Base-by-base conservation (phyloP, 2,888 invertebrate genomes). In the Phalangium opilio region DNA sequence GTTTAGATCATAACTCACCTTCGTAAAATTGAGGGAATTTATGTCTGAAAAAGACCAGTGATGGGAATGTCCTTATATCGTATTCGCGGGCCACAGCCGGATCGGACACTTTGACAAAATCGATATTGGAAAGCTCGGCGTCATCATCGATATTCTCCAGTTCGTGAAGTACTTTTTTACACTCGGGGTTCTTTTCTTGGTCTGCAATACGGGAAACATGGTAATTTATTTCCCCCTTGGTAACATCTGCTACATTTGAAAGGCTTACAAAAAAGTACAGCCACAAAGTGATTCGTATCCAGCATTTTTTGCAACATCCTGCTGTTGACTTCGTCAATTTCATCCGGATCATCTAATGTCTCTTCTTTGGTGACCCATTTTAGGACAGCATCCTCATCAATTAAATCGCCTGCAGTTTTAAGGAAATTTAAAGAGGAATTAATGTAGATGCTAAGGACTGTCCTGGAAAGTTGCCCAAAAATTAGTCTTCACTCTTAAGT, bases 81-180 rank as follows among this genome's bases (percentile, higher is more conserved):
- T 89, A 89, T 69, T 86, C 86, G 61, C 81, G 82, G 52, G 83
- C 80, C 48, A 89, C 77, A 41, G 83, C 83, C 21, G 81, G 81
- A 62, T 89, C 89, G 8, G 86, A 87, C 55, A 86, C 86, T 66
- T 89, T 89, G 0, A 90, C 81, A 63, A 90, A 89, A 64, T 85
- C 83, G 55, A 90, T 85, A 58, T 85, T 80, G 64, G 85, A 81
- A 61, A 86, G 83, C 69, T 89, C 89, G 62, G 87, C 86, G 62
- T 87, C 86, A 59, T 89, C 87, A 61, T 89, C 89, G 58, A 90
- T 89, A 61, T 89, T 87, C 65, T 90, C 90, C 51, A 90, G 64
- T 64, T 89, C 87, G 61, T 79, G 79, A 1, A 90, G 70, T 50
- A 89, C 87, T 64, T 85, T 85, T 57, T 83, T 83, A 19, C 85